Percentiles rank a stretch among this genome's conserved stretches.
These are phyloP conservation scores for Trichogramma pretiosum DNA, from an alignment of 1,140 invertebrate species.

Conservation along the genomic window DNA sequence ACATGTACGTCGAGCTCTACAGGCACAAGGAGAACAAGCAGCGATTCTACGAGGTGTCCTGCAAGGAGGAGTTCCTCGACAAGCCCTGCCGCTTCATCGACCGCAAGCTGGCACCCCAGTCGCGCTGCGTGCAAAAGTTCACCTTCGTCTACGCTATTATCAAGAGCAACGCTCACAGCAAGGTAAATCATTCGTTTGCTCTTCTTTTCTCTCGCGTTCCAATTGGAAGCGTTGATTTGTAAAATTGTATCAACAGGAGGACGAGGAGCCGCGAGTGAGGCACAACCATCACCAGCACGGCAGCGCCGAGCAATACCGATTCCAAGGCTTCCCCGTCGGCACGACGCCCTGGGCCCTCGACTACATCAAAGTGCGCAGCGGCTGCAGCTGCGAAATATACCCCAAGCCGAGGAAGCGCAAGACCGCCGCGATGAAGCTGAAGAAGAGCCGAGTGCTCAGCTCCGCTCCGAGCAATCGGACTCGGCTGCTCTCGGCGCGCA, in stretches of 20 bases:
- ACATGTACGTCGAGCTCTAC: slow-evolving; percentile 68
- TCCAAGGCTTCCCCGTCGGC: slow-evolving; percentile 45
- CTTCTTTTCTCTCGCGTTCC: neutral
- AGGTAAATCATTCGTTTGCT: too few relatives aligned
- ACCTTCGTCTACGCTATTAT: slow-evolving; percentile 80
- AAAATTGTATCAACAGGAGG: too few relatives aligned
- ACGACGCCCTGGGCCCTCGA: slow-evolving; percentile 61
- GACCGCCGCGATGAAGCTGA: slow-evolving; percentile 25
- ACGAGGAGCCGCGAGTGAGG: slow-evolving; percentile 34
- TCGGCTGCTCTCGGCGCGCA: too few relatives aligned
- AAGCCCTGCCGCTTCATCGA: slow-evolving; percentile 70
- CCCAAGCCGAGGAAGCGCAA: slow-evolving; percentile 43
- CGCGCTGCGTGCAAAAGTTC: slow-evolving; percentile 72
- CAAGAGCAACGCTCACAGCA: slow-evolving; percentile 30
- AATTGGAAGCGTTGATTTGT: too few relatives aligned
- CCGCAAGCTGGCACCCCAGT: slow-evolving; percentile 56
- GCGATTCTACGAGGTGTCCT: slow-evolving; percentile 73
- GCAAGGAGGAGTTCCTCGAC: slow-evolving; percentile 58
- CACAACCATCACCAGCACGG: slow-evolving; percentile 39
- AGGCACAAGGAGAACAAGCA: slow-evolving; percentile 57
- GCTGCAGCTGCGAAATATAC: slow-evolving; percentile 69
- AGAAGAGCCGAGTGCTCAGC: slow-evolving; percentile 27
- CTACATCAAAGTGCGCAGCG: slow-evolving; percentile 71
- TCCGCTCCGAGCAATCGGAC: too few relatives aligned
- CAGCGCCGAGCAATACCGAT: slow-evolving; percentile 41